Base-by-base conservation (phyloP, 2,888 invertebrate genomes). In the Hydrotaea cyrtoneurina region DNA sequence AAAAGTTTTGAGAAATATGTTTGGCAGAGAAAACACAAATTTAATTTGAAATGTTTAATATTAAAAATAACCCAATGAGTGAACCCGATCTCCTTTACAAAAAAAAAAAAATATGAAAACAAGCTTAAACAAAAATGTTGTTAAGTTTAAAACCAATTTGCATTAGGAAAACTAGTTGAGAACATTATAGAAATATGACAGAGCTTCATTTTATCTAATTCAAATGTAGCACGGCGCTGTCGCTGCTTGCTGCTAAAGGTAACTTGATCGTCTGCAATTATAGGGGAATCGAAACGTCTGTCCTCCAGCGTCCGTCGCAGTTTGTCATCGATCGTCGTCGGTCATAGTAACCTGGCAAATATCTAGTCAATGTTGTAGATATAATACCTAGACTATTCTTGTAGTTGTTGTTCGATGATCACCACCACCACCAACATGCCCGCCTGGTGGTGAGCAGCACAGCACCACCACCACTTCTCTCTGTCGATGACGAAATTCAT, bases 401-500 rank as follows among this genome's bases (percentile, higher is more conserved):
- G 55, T 72, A 21, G 19, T 75, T 57, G 53, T 15, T 31, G 39
- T 1, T 1, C 11, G 10, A 3, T 79, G 82, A 81, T 82, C 82
- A 79, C 36, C 79, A 79, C 72, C 84, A 36, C 77, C 79, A 31
- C 82, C 77, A 85, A 62, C 79, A n/a, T 13, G 66, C 43, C 5
- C 10, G 11, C 7, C 39, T 43, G 66, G 43, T 31, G 62, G 31
- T 62, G 62, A 50, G 50, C 50, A 62, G 10, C 62, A 62, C 59
- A 2, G 11, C 39, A 3, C 4, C 36, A 36, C 17, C 19, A 17
- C 46, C 39, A n/a, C n/a, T n/a, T n/a, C n/a, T n/a, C n/a, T n/a
- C n/a, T 19, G 46, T 72, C 69, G 77, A 85, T 85, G 85, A 85
- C 85, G 85, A 85, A 85, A 85, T 82, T 80, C 79, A 78, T 62